Evolutionary conservation across 2,113 vertebrate genomes (phyloP).

Genomic region (Acrocephalus arundinaceus): DNA sequence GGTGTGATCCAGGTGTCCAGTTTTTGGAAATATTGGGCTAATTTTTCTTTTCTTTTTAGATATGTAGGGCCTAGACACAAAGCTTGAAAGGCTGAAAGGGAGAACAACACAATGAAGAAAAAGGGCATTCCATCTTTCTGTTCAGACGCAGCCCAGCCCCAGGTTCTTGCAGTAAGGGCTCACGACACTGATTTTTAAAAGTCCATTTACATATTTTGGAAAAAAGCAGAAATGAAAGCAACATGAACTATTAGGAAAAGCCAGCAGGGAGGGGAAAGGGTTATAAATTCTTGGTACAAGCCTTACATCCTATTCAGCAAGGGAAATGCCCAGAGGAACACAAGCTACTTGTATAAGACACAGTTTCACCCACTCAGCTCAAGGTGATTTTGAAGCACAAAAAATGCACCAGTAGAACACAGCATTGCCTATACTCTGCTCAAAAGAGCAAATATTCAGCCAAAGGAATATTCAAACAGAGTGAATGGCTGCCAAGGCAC

Average conservation of each 20-base stretch:
- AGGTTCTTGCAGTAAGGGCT: not conserved
- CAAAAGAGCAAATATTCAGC: not conserved
- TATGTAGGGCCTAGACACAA: not conserved
- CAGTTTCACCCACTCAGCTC: not conserved
- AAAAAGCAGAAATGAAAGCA: constrained; percentile 8
- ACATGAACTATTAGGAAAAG: not conserved
- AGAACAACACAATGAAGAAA: not conserved
- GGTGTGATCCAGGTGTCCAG: not conserved
- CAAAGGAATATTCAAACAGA: not conserved
- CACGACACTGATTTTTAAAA: not conserved
- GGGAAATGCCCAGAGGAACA: not conserved
- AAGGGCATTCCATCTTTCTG: not conserved
- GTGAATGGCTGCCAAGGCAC: not conserved
- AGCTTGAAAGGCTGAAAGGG: not conserved
- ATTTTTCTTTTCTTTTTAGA: not conserved
- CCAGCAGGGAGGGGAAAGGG: not conserved
- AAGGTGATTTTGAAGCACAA: not conserved
- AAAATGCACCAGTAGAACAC: not conserved
- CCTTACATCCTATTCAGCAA: not conserved
- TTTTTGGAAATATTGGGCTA: not conserved
- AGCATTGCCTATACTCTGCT: not conserved
- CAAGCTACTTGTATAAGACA: not conserved
- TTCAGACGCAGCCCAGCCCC: not conserved
- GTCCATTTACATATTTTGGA: not conserved
- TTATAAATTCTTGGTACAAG: not conserved